Conservation (phyloP, 1,140 invertebrate species). For the Polypedilum vanderplanki region DNA sequence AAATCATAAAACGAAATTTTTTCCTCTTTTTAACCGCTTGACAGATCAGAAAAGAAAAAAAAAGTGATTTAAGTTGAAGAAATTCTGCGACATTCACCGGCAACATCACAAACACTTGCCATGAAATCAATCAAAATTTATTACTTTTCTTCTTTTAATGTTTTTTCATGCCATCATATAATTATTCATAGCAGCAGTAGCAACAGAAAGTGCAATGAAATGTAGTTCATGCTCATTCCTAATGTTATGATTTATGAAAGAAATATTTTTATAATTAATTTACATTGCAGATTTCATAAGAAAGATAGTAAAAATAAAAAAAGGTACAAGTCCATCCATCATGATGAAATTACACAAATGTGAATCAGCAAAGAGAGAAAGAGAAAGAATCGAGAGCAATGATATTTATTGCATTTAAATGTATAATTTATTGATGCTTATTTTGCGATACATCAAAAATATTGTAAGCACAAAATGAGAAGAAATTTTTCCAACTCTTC, state of each 20-base stretch:
- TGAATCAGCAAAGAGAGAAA: neutral
- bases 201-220: too few relatives aligned
- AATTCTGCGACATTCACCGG: neutral
- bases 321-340: neutral
- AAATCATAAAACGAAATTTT: conserved; percentile 10
- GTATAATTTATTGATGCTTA: conserved; percentile 9
- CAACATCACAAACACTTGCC: conserved; percentile 22
- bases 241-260: conserved; percentile 7
- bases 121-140: conserved; percentile 16
- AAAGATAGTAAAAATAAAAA: neutral
- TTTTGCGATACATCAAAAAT: conserved; percentile 26
- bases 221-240: neutral
- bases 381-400: conserved; percentile 7
- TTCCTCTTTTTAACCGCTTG: neutral
- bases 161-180: neutral
- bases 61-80: neutral
- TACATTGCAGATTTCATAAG: neutral
- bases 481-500: too few relatives aligned
- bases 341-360: neutral
- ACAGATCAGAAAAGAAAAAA: neutral
- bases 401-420: conserved; percentile 22
- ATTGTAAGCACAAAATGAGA: neutral
- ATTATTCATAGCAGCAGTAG: too few relatives aligned
- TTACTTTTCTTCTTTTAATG: neutral
- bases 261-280: neutral